Base-by-base conservation (phyloP, 2,888 invertebrate genomes). In the Phaedon cochleariae region DNA sequence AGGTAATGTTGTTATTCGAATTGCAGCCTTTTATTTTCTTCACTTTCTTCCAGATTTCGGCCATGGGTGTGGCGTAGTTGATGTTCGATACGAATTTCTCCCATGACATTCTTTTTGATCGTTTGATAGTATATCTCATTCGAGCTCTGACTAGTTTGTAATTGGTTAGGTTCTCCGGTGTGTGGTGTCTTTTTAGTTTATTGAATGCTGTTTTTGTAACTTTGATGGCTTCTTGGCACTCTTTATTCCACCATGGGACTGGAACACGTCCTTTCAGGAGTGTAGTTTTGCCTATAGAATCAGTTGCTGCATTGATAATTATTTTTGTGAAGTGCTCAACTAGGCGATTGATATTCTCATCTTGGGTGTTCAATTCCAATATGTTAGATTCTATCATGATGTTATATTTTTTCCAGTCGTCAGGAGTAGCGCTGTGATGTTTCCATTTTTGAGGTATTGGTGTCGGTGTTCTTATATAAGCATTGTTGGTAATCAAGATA, bases 241-340 rank as follows among this genome's bases (percentile, higher is more conserved):
- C 48, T 20, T 21, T 49, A 18, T 49, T 49, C 48, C 48, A 49
- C 48, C 48, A 49, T 49, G 21, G 48, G 18, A 49, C 21, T 49
- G 48, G 48, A 21, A 18, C 18, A 49, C 21, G 48, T 18, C 48
- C 48, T 49, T 49, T 49, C 20, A 49, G 20, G 18, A 20, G 20
- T 12, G 15, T 51, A 22, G 51, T 51, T 51, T 26, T 51, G 12
- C 51, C 51, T 51, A 51, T 51, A 22, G 51, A 15, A 15, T 21
- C 21, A 7, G 12, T 26, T 12, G 51, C 51, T 22, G 51, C 51
- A n/a, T 26, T 21, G 12, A 51, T 22, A 21, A 51, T 51, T 15
- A 12, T 51, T 12, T 51, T n/a, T 12, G 51, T 51, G 17, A 51
- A 51, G 9, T 21, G 21, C 7, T 21, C 22, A 10, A 51, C 51